phyloP scores from a whole-genome alignment of 2,888 invertebrate genomes.

The Tetragnatha montana region DNA sequence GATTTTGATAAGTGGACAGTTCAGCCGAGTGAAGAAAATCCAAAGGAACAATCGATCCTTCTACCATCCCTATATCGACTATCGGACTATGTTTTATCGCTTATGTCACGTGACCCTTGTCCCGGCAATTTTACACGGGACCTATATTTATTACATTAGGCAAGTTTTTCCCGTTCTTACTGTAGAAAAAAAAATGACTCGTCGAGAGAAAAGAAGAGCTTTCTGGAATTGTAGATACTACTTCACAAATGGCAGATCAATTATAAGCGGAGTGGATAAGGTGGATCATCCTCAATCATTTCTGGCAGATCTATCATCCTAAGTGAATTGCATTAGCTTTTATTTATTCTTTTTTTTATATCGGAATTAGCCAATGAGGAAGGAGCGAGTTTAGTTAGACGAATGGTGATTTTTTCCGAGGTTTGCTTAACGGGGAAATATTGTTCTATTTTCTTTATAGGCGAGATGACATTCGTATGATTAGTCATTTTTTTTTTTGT shows the following conservation, averaged over 20 bases:
- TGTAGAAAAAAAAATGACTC: background rate
- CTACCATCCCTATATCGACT: constrained; percentile 38
- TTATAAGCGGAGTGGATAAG: background rate
- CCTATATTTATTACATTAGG: constrained; percentile 43
- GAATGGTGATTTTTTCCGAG: background rate
- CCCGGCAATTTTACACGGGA: constrained; percentile 14
- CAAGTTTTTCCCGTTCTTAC: background rate
- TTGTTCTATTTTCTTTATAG: too few relatives aligned
- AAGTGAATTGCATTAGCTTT: background rate
- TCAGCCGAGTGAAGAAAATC: constrained; percentile 26
- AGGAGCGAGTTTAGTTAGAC: background rate
- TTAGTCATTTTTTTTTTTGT: too few relatives aligned
- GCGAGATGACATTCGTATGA: too few relatives aligned
- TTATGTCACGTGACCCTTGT: constrained; percentile 46
- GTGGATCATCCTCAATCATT: background rate
- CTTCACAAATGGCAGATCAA: background rate
- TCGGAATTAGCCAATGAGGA: background rate
- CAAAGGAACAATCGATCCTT: constrained; percentile 43
- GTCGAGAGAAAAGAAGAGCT: background rate
- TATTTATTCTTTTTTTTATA: background rate
- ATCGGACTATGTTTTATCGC: constrained; percentile 55
- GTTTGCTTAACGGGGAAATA: background rate
- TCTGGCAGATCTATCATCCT: background rate
- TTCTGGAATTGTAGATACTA: background rate
- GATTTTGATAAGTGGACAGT: constrained; percentile 51